phyloP scores from a whole-genome alignment of 2,797 vertebrate species.

The Sphenopsis melanotis region DNA sequence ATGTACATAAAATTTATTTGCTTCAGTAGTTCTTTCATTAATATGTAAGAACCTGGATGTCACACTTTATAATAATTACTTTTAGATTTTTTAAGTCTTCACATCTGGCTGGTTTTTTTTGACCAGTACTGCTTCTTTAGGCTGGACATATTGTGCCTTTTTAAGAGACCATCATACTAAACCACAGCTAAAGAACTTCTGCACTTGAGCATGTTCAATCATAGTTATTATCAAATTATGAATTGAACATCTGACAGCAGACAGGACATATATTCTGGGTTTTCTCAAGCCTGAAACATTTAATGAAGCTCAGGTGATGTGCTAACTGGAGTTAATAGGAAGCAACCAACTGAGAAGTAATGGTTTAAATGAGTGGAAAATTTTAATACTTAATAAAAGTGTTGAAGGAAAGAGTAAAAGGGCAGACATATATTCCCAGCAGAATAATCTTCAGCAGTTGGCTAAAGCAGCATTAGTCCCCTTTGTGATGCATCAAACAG shows the following conservation, averaged over 20 bases:
- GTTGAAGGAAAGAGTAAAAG: not conserved
- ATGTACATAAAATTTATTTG: not conserved
- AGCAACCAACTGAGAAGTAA: not conserved
- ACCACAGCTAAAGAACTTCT: not conserved
- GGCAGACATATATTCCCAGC: not conserved
- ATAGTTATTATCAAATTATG: not conserved
- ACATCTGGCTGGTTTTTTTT: not conserved
- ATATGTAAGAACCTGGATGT: not conserved
- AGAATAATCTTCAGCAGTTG: not conserved
- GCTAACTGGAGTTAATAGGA: not conserved
- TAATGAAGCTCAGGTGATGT: not conserved
- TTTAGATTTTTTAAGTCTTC: not conserved
- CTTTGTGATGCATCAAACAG: not conserved
- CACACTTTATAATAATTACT: not conserved
- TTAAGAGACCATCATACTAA: not conserved
- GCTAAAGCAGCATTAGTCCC: not conserved
- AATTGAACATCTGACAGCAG: not conserved
- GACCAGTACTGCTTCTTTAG: not conserved
- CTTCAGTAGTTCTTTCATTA: not conserved
- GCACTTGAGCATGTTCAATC: not conserved
- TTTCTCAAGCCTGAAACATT: not conserved
- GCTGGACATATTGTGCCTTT: not conserved
- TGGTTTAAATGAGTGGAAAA: not conserved
- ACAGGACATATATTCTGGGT: not conserved
- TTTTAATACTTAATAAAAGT: not conserved